Percentiles rank a stretch among this genome's conserved stretches.
Conservation (phyloP, 2,113 vertebrate genomes). For the Zingel zingel region DNA sequence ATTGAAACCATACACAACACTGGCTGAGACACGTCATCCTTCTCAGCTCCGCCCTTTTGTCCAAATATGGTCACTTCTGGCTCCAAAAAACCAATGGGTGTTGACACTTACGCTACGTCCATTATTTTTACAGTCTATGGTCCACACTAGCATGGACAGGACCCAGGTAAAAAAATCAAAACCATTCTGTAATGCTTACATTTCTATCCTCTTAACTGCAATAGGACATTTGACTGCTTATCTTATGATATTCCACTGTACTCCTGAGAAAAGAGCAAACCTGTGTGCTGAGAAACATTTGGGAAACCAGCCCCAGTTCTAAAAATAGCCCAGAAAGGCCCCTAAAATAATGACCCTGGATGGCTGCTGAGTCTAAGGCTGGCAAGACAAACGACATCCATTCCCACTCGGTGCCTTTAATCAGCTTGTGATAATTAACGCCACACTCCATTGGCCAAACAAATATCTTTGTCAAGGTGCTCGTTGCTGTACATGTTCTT, state of each 20-base stretch:
- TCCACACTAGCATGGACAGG: neutral
- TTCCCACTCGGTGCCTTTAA: slow-evolving; percentile 82
- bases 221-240: neutral
- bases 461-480: slow-evolving; percentile 89
- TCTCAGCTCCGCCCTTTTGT: too few species aligned
- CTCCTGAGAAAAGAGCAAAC: slow-evolving; percentile 14
- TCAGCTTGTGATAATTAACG: slow-evolving; percentile 87
- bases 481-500: slow-evolving; percentile 85
- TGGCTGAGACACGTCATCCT: too few species aligned
- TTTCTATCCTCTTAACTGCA: neutral
- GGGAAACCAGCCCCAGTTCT: slow-evolving; percentile 47
- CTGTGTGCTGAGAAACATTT: slow-evolving; percentile 19
- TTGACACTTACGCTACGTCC: too few species aligned
- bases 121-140: too few species aligned
- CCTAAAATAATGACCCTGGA: slow-evolving; percentile 76
- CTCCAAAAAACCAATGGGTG: too few species aligned
- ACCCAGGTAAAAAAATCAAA: neutral
- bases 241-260: neutral
- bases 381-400: slow-evolving; percentile 85
- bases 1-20: too few species aligned
- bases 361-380: slow-evolving; percentile 68
- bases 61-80: too few species aligned
- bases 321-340: slow-evolving; percentile 64
- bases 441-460: slow-evolving; percentile 87
- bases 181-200: neutral